Evolutionary conservation across 2,888 invertebrate genomes (phyloP), one percentile per base, ranked within the genome.

Genomic region (Cordylochernes scorpioides): DNA sequence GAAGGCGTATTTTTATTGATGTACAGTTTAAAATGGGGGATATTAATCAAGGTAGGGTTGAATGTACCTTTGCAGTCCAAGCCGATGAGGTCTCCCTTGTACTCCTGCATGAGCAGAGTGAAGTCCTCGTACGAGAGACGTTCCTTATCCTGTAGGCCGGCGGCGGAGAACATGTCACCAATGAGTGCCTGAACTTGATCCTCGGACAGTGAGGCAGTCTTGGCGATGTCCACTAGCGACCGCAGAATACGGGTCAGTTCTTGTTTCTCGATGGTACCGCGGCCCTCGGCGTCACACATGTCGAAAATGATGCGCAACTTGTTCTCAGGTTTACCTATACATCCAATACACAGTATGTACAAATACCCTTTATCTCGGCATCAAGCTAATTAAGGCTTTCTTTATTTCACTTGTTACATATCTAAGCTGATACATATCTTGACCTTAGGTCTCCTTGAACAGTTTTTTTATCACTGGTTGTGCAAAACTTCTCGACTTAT

Each of bases 211-310:
- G 80, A 82, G 0, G 80, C 45, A 0, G 84, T 84, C 41, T 82
- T 63, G 0, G 84, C 84, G 32, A 86, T 84, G 54, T 84, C 84
- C 1, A 86, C 84, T 16, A 86, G 55, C 0, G 84, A 84, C 24
- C 82, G 61, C 47, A 91, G 58, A 75, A 91, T 84, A 51, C 84
- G 82, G 14, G 77, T 80, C 13, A 91, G 59, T 49, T 88, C 86
- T 2, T 68, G 71, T 46, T 86, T 84, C 47, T 86, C 84, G 33
- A 88, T 88, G 1, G 80, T 77, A 0, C 86, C 82, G 45, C 82
- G 82, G 10, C 78, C 66, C 49, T 88, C 80, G 44, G 82, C 77
- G 49, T 88, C 88, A 46, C 88, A 88, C 88, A 91, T 88, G 51
- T 88, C 82, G 49, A 88, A 88, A 40, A 91, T 80, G 17, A 88